A percentile compares a stretch with the other conserved stretches of the same genome.
These are phyloP conservation scores for Pocillopora damicornis DNA, from an alignment of 64 coral and sea anemone species.

Conservation along the genomic window DNA sequence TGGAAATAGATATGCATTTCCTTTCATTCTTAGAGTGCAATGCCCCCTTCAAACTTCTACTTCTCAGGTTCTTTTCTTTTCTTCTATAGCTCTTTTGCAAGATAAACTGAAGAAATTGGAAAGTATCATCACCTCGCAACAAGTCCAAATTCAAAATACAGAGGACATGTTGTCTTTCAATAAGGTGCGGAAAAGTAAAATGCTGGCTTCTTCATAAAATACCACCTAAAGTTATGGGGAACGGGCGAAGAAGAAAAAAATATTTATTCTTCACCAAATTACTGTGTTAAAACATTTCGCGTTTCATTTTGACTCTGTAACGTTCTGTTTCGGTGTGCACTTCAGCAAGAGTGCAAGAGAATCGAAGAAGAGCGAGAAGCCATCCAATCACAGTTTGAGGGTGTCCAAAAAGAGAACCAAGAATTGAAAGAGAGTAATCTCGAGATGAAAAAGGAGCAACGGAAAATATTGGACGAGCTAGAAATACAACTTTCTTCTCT, in stretches of 20 bases:
- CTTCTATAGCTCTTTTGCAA: constrained; percentile 53
- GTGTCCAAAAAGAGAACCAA: constrained; percentile 3
- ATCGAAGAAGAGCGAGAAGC: constrained; percentile 15
- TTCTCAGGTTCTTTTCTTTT: not conserved
- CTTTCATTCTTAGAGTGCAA: not conserved
- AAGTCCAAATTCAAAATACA: constrained; percentile 69
- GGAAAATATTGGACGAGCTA: constrained; percentile 20
- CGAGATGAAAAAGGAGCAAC: constrained; percentile 21
- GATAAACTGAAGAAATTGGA: constrained; percentile 74
- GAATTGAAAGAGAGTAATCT: not conserved
- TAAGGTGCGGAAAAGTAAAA: constrained; percentile 51
- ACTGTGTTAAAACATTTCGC: too few species aligned
- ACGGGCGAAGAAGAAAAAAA: not conserved
- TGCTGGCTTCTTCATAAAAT: not conserved
- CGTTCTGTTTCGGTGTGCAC: not conserved
- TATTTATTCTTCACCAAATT: not conserved
- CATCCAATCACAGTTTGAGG: not conserved
- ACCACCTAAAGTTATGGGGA: not conserved
- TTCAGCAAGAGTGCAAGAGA: constrained; percentile 11
- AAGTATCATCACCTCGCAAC: constrained; percentile 72
- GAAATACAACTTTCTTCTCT: constrained; percentile 25
- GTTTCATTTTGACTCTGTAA: not conserved
- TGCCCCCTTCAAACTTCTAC: not conserved
- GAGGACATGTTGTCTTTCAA: constrained; percentile 75
- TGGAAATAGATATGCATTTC: too few species aligned